A percentile compares a stretch with the other conserved stretches of the same genome.
Evolutionary conservation across 2,888 invertebrate species (phyloP).

Genomic region (Apamea monoglypha): DNA sequence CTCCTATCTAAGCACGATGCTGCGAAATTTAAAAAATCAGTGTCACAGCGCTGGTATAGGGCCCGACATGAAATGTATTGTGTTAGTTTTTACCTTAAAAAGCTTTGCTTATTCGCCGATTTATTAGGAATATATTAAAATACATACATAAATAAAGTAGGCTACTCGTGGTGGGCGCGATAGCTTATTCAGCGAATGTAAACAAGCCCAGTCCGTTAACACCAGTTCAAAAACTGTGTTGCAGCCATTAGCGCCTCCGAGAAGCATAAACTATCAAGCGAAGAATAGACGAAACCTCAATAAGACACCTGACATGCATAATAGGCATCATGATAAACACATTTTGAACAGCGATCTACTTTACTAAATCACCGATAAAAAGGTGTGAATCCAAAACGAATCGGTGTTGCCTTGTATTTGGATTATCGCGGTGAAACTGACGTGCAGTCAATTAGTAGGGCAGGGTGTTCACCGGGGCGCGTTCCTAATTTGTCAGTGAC

Average conservation of each 20-base stretch:
- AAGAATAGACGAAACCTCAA: conserved; percentile 20
- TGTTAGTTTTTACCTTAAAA: too few species aligned
- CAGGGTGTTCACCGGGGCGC: conserved; percentile 75
- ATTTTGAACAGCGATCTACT: conserved; percentile 41
- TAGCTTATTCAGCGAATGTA: too few species aligned
- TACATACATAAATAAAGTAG: too few species aligned
- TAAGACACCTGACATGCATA: conserved; percentile 24
- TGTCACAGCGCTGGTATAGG: too few species aligned
- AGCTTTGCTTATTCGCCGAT: too few species aligned
- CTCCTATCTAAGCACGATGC: too few species aligned
- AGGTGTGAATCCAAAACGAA: conserved; percentile 71
- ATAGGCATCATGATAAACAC: conserved; percentile 39
- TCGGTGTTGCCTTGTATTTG: conserved; percentile 81
- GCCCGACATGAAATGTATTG: too few species aligned
- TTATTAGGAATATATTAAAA: too few species aligned
- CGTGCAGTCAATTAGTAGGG: conserved; percentile 88
- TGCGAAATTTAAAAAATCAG: too few species aligned
- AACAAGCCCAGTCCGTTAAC: not conserved
- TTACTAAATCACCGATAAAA: conserved; percentile 50
- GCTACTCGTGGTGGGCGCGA: too few species aligned
- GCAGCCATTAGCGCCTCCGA: not conserved
- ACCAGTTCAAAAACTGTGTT: not conserved
- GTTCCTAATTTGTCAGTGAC: conserved; percentile 88
- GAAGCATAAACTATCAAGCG: not conserved
- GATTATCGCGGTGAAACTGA: conserved; percentile 85